Conservation (phyloP, 2,797 vertebrate genomes). For the Cuniculus paca region DNA sequence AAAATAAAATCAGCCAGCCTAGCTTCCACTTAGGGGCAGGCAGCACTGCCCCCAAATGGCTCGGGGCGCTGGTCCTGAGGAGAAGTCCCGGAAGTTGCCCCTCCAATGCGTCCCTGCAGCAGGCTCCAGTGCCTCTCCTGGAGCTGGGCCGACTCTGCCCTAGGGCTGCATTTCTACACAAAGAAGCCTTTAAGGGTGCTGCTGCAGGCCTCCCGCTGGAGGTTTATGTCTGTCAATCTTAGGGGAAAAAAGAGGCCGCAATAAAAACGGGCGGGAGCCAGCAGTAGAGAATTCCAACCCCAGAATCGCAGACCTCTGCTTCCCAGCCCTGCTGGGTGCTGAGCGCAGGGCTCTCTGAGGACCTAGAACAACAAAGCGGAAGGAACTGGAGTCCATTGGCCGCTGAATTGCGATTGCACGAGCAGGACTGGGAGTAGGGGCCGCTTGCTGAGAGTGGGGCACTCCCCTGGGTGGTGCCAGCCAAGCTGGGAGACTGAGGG, state of each 20-base stretch:
- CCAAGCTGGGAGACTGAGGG: neutral
- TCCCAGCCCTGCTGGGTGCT: conserved; percentile 65
- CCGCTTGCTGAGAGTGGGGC: neutral
- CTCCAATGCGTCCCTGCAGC: conserved; percentile 28
- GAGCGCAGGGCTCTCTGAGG: conserved; percentile 67
- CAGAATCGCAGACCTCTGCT: conserved; percentile 64
- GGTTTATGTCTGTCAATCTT: conserved; percentile 62
- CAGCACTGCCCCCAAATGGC: neutral
- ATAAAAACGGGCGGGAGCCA: conserved; percentile 77
- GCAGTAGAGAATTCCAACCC: conserved; percentile 68
- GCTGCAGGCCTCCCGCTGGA: conserved; percentile 44
- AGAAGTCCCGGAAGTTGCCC: neutral
- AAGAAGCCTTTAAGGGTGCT: conserved; percentile 78
- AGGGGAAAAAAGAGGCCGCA: conserved; percentile 51
- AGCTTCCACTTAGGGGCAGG: neutral
- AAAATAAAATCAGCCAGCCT: neutral
- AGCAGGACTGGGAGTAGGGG: conserved; percentile 63
- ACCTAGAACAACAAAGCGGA: conserved; percentile 77
- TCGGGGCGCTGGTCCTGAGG: neutral
- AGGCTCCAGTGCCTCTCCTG: conserved; percentile 15
- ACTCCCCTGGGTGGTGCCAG: conserved; percentile 44
- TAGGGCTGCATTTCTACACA: conserved; percentile 74
- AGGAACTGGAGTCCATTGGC: conserved; percentile 76
- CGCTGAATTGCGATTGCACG: conserved; percentile 56
- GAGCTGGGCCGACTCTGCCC: conserved; percentile 68